phyloP scores from a whole-genome alignment of 2,888 invertebrate species.

The Volucella inflata region DNA sequence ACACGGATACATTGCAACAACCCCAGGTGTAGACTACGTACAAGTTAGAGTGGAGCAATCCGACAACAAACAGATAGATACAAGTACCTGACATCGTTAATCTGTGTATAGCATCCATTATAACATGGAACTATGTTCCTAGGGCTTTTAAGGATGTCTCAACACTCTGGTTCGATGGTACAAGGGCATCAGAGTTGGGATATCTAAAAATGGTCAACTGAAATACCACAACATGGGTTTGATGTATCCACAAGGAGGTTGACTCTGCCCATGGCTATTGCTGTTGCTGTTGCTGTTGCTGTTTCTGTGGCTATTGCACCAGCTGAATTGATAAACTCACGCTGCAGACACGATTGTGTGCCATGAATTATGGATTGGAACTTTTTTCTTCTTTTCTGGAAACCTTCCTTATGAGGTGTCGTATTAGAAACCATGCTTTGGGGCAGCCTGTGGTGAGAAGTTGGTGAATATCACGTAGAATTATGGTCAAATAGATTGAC shows the following conservation, averaged over 20 bases:
- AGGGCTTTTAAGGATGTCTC: slow-evolving; percentile 43
- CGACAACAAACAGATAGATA: slow-evolving; percentile 57
- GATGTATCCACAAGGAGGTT: slow-evolving; percentile 53
- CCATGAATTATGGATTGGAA: slow-evolving; percentile 59
- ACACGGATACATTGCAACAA: slow-evolving; percentile 22
- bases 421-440: too few relatives aligned
- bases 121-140: slow-evolving; percentile 57
- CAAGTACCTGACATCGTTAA: slow-evolving; percentile 68
- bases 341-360: slow-evolving; percentile 39
- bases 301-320: slow-evolving; percentile 3
- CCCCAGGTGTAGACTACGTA: slow-evolving; percentile 55
- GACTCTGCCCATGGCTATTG: neutral
- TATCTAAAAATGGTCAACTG: slow-evolving; percentile 35
- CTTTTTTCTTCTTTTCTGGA: slow-evolving; percentile 27
- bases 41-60: slow-evolving; percentile 35
- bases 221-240: slow-evolving; percentile 50
- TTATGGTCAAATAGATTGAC: too few relatives aligned
- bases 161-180: neutral
- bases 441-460: too few relatives aligned
- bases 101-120: slow-evolving; percentile 61
- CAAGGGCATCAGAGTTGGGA: slow-evolving; percentile 15
- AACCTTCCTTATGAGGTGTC: neutral
- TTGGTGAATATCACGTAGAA: too few relatives aligned
- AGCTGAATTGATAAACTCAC: slow-evolving; percentile 42
- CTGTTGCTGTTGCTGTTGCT: too few relatives aligned